Evolutionary conservation across 2,113 vertebrate species (phyloP).

Genomic region (Campylorhamphus procurvoides): DNA sequence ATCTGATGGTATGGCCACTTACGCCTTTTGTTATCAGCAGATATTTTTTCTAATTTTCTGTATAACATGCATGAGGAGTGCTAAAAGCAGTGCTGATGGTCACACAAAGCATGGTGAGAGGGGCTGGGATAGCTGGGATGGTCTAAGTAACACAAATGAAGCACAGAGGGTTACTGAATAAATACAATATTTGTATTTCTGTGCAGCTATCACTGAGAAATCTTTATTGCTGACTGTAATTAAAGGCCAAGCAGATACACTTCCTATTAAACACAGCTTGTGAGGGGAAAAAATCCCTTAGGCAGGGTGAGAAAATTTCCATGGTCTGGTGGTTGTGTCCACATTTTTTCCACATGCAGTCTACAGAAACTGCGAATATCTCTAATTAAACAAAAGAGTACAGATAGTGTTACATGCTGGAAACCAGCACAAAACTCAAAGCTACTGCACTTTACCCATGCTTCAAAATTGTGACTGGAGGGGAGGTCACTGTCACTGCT

Average conservation of each 20-base stretch:
- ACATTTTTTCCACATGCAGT: not conserved
- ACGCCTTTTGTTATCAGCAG: not conserved
- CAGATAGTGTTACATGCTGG: not conserved
- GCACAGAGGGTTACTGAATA: not conserved
- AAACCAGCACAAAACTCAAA: not conserved
- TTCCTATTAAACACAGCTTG: not conserved
- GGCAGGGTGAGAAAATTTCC: not conserved
- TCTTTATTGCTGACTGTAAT: not conserved
- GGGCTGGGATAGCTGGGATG: not conserved
- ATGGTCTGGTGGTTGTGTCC: not conserved
- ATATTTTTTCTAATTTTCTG: slow-evolving; percentile 20
- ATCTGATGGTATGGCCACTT: not conserved
- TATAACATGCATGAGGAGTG: not conserved
- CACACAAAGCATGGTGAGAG: not conserved
- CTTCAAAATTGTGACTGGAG: not conserved
- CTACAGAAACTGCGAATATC: not conserved
- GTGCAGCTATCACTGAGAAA: not conserved
- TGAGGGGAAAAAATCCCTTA: not conserved
- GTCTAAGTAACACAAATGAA: not conserved
- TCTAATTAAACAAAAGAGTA: not conserved
- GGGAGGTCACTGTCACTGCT: not conserved
- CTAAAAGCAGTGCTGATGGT: not conserved
- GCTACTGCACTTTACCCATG: not conserved
- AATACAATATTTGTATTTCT: not conserved
- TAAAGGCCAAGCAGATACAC: not conserved